Evolutionary conservation across 2,888 invertebrate species (phyloP), one percentile per base, ranked within the genome.

Genomic region (Lasius fuliginosus): DNA sequence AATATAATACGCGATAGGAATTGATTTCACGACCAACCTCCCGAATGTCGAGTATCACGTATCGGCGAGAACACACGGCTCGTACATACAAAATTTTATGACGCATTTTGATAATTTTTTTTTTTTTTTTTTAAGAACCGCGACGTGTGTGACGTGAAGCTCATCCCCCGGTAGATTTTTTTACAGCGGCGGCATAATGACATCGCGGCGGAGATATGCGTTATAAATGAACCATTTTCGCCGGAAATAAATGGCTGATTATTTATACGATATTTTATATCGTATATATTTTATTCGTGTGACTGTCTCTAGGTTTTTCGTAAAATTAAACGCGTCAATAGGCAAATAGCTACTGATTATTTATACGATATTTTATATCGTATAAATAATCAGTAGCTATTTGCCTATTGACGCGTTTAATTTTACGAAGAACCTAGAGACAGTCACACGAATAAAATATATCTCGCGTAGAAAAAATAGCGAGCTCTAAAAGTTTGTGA

Each of bases 1-100:
- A 91, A 90, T 91, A 90, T 90, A 23, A 23, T 86, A 87, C 85
- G 46, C 77, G 62, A 42, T 11, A 40, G 85, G 69, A 84, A 85
- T 89, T 83, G 89, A 85, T 88, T 88, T 87, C 85, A 68, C 84
- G 82, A 73, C 68, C 83, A 82, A 40, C 79, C 88, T 69, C 53
- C 82, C 88, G 71, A 75, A 36, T 84, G 86, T 84, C 88, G 88
- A 46, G 33, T 49, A 84, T 76, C 68, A 33, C 84, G 86, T 42
- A 75, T 12, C 64, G 46, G 58, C 75, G 85, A 79, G 62, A 89
- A 82, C 83, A 68, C 79, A 89, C 83, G 84, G 77, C 64, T 33
- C 67, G 74, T 69, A 56, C 18, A 36, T 36, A 56, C 76, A 65
- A 86, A 85, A 86, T 85, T 88, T 85, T 62, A 84, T 83, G 81